These are phyloP conservation scores for Terrapene triunguis DNA, from an alignment of 2,113 vertebrate genomes.

Conservation along the genomic window DNA sequence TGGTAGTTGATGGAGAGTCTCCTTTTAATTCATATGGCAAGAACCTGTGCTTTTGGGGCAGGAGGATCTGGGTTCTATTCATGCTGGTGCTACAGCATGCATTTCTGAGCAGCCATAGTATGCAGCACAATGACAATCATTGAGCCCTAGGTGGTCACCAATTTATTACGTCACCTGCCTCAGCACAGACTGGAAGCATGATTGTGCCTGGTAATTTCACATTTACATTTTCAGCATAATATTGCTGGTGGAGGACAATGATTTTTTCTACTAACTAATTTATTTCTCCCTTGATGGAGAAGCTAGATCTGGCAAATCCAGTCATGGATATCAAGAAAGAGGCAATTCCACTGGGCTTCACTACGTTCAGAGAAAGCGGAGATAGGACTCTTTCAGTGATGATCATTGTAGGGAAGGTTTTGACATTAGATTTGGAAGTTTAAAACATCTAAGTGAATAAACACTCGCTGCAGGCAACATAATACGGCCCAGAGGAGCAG, in stretches of 20 bases:
- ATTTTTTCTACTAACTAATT: background rate
- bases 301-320: background rate
- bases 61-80: background rate
- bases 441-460: background rate
- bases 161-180: background rate
- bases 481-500: background rate
- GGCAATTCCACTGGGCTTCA: background rate
- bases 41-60: background rate
- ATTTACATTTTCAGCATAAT: background rate
- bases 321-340: background rate
- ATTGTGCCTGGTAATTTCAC: background rate
- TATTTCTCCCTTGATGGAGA: background rate
- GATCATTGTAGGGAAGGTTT: background rate
- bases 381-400: background rate
- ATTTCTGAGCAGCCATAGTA: background rate
- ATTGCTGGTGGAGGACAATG: background rate
- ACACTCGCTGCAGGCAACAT: background rate
- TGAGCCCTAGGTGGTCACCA: background rate
- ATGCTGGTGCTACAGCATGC: rapidly evolving
- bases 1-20: background rate
- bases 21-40: background rate
- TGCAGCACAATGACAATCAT: background rate
- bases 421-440: background rate
- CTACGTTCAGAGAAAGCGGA: background rate
- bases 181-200: background rate